These are phyloP conservation scores for Agrilus biguttatus DNA, from an alignment of 2,888 invertebrate genomes.

Conservation along the genomic window DNA sequence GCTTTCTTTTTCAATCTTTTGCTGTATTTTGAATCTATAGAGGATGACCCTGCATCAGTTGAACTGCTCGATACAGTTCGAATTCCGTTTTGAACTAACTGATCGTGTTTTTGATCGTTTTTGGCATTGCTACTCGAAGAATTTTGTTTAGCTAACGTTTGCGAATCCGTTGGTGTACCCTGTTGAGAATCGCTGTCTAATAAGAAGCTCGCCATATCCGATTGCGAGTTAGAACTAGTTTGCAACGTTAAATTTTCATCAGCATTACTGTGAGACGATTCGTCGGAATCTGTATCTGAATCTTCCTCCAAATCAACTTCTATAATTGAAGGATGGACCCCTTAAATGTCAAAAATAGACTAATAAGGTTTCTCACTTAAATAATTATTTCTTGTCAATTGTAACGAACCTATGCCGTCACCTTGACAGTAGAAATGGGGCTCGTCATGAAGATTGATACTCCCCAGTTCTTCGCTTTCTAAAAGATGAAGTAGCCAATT, in stretches of 20 bases:
- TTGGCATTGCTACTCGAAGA: too few relatives aligned
- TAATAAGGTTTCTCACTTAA: background rate
- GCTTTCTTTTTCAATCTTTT: too few relatives aligned
- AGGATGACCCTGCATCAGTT: too few relatives aligned
- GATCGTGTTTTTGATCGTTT: too few relatives aligned
- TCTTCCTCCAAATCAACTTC: constrained; percentile 22
- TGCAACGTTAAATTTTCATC: background rate
- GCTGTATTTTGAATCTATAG: too few relatives aligned
- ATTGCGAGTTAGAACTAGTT: background rate
- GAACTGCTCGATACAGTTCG: too few relatives aligned
- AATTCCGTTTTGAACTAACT: too few relatives aligned
- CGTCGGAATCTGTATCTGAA: constrained; percentile 14
- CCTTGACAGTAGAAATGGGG: constrained; percentile 31
- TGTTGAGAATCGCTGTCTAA: too few relatives aligned
- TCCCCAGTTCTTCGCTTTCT: constrained; percentile 13
- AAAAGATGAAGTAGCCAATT: constrained; percentile 27
- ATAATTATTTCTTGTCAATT: background rate
- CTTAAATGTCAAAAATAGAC: constrained; percentile 11
- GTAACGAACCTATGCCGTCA: constrained; percentile 27
- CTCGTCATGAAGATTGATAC: constrained; percentile 18
- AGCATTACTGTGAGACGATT: constrained; percentile 15
- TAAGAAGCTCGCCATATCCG: too few relatives aligned
- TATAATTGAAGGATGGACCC: constrained; percentile 27
- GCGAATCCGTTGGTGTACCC: too few relatives aligned
- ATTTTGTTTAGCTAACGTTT: too few relatives aligned